Base-by-base conservation (phyloP, 1,140 invertebrate genomes). In the Heliconius hewitsoni region DNA sequence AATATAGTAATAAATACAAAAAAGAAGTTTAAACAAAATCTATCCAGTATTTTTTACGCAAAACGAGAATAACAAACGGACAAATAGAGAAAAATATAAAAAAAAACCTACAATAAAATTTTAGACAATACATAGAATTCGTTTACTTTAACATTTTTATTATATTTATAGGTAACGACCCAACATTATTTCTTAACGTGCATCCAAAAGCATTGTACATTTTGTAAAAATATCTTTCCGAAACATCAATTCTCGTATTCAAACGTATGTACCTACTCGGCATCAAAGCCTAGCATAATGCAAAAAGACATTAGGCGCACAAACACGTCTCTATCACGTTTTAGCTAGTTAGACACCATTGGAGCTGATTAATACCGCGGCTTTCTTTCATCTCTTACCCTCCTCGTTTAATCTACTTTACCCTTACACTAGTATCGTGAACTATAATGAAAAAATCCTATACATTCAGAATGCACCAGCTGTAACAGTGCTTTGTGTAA, bases 271-370 rank as follows among this genome's bases (percentile, higher is more conserved):
- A 46, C 13, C 13, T 46, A 70, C 74, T 39, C 71, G 66, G 42
- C 77, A 60, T 72, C 76, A 77, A 71, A 77, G 71, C 46, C 71
- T 42, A 39, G 74, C 71, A 73, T 80, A 80, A 80, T 80, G 79
- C 74, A 80, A 52, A 80, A 70, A 80, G 79, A 76, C 79, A 80
- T 80, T 80, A 80, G 73, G 66, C 78, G 60, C 72, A 77, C 79
- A 50, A 73, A 80, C 74, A 80, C 71, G 73, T 9, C 2, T 57
- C 74, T 76, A 71, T 76, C 79, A 80, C 27, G 74, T 76, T 76
- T 80, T 77, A 80, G 79, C 74, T 77, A 77, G 70, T 77, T 77
- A 72, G 74, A 66, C 71, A 72, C 79, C 71, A 80, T 77, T 42
- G 42, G 11, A 30, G 46, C 70, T 77, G 76, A 77, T 77, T 77